Evolutionary conservation across 2,113 vertebrate genomes (phyloP), one percentile per base, ranked within the genome.

Genomic region (Scophthalmus maximus): DNA sequence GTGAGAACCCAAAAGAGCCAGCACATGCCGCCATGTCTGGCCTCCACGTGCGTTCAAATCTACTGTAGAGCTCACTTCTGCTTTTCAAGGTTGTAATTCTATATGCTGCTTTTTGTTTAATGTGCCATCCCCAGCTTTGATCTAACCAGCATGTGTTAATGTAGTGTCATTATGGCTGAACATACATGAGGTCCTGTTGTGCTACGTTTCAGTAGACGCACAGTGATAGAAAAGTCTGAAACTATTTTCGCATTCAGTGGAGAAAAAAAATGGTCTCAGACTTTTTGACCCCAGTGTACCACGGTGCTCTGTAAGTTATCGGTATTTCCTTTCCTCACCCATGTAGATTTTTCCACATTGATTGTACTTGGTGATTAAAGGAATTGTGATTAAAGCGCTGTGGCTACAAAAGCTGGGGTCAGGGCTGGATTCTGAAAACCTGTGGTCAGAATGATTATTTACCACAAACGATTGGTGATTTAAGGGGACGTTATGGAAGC

Each of bases 1-100:
- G 85, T 82, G 86, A 88, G 81, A 80, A 82, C 61, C 75, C 46
- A 34, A 74, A 80, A 82, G 79, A 85, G 69, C 74, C 68, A 71
- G 73, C 81, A 76, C 68, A 74, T 73, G 74, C 72, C 51, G 38
- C 60, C 49, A 23, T 42, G 76, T 60, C 73, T 80, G 79, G 83
- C 32, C 76, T 73, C 82, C 70, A 76, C 80, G 74, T 87, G 86
- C 9, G 25, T 80, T 82, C 73, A 55, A 63, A 79, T 79, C 69
- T 73, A 64, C 75, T 76, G 63, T 38, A 50, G 57, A 82, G 63
- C 40, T 60, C 59, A 49, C 63, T 68, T 75, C 15, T 50, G 51
- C 46, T 42, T 70, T 36, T 40, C 36, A 60, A 59, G 52, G 47
- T 50, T 72, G 34, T 38, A 53, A 49, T 70, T 85, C 34, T 52